These are phyloP conservation scores for Ceuthmochares aereus DNA, from an alignment of 2,113 vertebrate genomes.

Conservation along the genomic window DNA sequence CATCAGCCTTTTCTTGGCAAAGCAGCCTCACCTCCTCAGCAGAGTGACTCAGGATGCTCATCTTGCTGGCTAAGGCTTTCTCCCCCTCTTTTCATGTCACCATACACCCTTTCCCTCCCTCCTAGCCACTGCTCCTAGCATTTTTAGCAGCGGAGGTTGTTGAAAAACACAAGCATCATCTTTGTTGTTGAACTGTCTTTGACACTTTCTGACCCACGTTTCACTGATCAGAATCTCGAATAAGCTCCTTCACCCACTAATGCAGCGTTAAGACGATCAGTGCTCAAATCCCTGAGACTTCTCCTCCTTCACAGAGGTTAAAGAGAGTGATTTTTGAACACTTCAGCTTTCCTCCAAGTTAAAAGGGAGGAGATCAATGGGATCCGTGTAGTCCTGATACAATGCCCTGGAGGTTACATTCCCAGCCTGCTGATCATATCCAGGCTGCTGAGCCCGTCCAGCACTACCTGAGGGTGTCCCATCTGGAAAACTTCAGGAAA, in stretches of 20 bases:
- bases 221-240: neutral
- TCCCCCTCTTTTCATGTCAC: neutral
- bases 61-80: constrained; percentile 38
- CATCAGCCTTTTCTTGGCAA: constrained; percentile 49
- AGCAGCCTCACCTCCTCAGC: constrained; percentile 10
- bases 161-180: neutral
- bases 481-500: neutral
- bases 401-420: neutral
- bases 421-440: neutral
- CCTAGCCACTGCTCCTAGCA: neutral
- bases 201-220: neutral
- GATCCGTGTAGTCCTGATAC: neutral
- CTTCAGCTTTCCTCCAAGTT: neutral
- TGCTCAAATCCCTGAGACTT: neutral
- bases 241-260: neutral
- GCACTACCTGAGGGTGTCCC: neutral
- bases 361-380: constrained; percentile 32
- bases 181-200: neutral
- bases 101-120: neutral
- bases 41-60: constrained; percentile 38
- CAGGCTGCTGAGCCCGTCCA: neutral
- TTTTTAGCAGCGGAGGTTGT: neutral
- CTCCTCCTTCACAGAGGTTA: constrained; percentile 19
- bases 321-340: neutral
- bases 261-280: neutral